Conservation (phyloP, 2,888 invertebrate species). For the Cantharis lateralis region DNA sequence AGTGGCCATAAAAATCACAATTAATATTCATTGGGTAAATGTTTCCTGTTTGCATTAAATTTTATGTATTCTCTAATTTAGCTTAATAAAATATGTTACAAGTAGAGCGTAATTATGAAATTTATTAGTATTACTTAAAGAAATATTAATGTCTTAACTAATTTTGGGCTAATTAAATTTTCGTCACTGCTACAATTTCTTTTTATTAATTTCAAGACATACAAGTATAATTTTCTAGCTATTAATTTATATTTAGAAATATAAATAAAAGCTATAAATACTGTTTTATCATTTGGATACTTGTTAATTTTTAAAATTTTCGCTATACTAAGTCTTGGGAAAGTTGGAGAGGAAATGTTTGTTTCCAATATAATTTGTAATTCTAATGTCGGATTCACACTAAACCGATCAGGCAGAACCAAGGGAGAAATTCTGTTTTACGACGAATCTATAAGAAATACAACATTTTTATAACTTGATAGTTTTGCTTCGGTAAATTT, state of each 20-base stretch:
- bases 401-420: neutral
- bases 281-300: neutral
- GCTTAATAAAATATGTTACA: neutral
- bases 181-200: neutral
- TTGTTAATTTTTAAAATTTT: neutral
- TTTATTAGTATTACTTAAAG: neutral
- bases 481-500: neutral
- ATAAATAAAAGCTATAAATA: neutral
- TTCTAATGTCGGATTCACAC: neutral
- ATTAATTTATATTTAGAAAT: neutral
- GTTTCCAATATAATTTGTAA: neutral
- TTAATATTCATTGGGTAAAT: neutral
- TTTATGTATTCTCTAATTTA: neutral
- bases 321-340: neutral
- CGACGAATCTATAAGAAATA: neutral
- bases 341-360: neutral
- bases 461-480: neutral
- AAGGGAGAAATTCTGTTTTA: neutral
- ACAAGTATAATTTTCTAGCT: neutral
- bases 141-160: neutral
- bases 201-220: neutral
- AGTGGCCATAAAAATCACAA: neutral
- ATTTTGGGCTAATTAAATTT: neutral
- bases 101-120: neutral
- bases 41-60: neutral